Evolutionary conservation across 1,140 invertebrate genomes (phyloP).

Genomic region (Periplaneta americana): DNA sequence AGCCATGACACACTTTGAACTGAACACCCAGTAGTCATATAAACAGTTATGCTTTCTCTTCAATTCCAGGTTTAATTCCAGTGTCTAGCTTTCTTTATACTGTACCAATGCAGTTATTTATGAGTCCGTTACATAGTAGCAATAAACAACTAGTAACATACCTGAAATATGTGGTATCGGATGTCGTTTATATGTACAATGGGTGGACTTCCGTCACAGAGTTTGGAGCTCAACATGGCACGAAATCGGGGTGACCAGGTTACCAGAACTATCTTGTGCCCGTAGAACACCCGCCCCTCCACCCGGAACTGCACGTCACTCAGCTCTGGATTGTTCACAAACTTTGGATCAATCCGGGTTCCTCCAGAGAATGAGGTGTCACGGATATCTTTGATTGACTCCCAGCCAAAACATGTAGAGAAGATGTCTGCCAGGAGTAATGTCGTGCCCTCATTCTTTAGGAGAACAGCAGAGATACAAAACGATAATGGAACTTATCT

Average conservation of each 20-base stretch:
- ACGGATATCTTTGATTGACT: conserved; percentile 70
- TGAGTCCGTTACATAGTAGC: too few species aligned
- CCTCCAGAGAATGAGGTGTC: conserved; percentile 61
- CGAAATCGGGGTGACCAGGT: conserved; percentile 82
- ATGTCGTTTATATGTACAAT: conserved; percentile 91
- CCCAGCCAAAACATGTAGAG: conserved; percentile 83
- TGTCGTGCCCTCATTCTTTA: conserved; percentile 81
- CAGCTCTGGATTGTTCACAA: conserved; percentile 87
- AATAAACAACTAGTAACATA: too few species aligned
- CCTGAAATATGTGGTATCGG: conserved; percentile 86
- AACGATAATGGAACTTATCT: too few species aligned
- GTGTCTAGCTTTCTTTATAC: too few species aligned
- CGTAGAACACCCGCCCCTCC: conserved; percentile 87
- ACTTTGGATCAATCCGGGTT: conserved; percentile 81
- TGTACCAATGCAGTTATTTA: too few species aligned
- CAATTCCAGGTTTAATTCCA: too few species aligned
- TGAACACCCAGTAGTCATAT: too few species aligned
- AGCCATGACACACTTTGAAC: too few species aligned
- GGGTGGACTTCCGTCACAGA: conserved; percentile 68
- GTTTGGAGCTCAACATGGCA: conserved; percentile 76
- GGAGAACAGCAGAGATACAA: too few species aligned
- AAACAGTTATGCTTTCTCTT: too few species aligned
- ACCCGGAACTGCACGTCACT: conserved; percentile 89
- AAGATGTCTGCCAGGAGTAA: conserved; percentile 83
- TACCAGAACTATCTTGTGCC: conserved; percentile 88